Base-by-base conservation (phyloP, 1,140 invertebrate species). In the Drosophila elegans region DNA sequence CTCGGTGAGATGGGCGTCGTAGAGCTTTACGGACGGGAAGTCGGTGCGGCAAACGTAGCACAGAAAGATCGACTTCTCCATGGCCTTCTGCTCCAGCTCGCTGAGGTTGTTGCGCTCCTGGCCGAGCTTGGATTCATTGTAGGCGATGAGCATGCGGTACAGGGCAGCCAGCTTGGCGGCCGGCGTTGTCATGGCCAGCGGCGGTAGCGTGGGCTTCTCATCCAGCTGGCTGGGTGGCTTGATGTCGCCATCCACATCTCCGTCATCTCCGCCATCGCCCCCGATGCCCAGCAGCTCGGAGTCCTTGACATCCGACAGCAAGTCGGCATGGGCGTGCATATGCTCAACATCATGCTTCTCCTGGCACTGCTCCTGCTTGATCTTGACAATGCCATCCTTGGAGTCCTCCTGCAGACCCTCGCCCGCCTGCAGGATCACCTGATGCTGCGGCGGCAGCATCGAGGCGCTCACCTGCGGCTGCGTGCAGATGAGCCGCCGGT, bases 1-100 rank as follows among this genome's bases (percentile, higher is more conserved):
- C 41, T 96, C 94, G 73, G 95, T 96, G 4, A 97, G 92, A 90
- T 97, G 96, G 1, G 93, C 93, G 67, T 96, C 94, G 79, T 95
- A 96, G 2, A 94, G 92, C 62, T 92, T 92, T 0, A 92, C 90
- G 10, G 90, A 91, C 25, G 78, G 82, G 7, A 92, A 92, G 57
- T 91, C 83, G 68, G 95, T 94, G 38, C 94, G 93, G 67, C 95
- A 95, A 13, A 94, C 94, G 55, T 93, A 93, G 75, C 95, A 92
- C 27, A 92, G 69, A 32, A 92, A 92, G 45, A 91, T 91, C 3
- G 91, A 92, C 32, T 91, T 91, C 56, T 92, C 89, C 76, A 92
- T 91, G 6, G 91, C 76, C 51, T 91, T 91, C 42, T 91, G 78
- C 38, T 91, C 90, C 49, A 91, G 48, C 16, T 92, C 91, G 49